Evolutionary conservation across 2,888 invertebrate species (phyloP).

Genomic region (Spatulosminthurus flaviceps): DNA sequence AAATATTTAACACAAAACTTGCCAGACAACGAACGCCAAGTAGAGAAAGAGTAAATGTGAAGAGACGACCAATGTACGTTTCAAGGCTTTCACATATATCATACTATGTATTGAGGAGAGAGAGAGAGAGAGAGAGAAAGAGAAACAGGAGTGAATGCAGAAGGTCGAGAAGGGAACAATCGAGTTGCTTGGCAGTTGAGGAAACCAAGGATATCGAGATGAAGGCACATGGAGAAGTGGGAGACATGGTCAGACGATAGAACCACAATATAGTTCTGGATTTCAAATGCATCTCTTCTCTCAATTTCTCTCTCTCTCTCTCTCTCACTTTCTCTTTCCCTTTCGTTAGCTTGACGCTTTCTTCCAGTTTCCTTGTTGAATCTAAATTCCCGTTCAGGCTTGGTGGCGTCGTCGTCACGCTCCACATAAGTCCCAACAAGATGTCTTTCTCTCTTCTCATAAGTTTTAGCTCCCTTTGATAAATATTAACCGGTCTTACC

Average conservation of each 20-base stretch:
- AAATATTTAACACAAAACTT: constrained; percentile 48
- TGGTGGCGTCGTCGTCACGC: constrained; percentile 29
- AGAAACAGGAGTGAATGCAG: not conserved
- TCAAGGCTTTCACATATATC: not conserved
- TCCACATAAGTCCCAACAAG: constrained; percentile 30
- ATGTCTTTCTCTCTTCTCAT: constrained; percentile 1
- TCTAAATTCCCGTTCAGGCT: constrained; percentile 1
- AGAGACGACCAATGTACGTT: not conserved
- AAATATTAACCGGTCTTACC: constrained; percentile 4
- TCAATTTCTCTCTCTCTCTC: not conserved
- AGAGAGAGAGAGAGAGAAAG: not conserved
- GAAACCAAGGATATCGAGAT: not conserved
- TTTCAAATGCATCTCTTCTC: constrained; percentile 28
- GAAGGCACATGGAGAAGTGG: constrained; percentile 3
- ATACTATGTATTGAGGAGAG: not conserved
- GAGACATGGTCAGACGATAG: constrained; percentile 26
- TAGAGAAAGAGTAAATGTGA: constrained; percentile 32
- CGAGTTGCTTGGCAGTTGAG: not conserved
- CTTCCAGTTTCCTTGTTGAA: constrained; percentile 18
- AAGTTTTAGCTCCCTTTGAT: constrained; percentile 1
- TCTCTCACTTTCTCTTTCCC: constrained; percentile 10
- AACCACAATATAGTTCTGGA: constrained; percentile 19
- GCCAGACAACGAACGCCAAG: constrained; percentile 32
- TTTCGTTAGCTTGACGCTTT: not conserved
- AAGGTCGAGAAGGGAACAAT: not conserved